Evolutionary conservation across 2,113 vertebrate species (phyloP).

Genomic region (Pogonocichla stellata): DNA sequence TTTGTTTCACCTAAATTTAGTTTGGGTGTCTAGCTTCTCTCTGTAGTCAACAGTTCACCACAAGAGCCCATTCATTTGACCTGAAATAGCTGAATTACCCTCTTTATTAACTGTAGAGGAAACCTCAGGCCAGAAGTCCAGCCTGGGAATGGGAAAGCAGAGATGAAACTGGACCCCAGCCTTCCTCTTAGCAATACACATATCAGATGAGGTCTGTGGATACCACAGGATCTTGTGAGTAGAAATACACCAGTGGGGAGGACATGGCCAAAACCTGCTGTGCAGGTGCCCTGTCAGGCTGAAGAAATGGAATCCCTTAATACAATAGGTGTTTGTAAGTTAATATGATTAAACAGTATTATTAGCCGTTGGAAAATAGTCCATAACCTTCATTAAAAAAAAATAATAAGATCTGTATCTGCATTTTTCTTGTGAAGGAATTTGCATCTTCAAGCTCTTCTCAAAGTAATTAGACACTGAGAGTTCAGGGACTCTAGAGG

Average conservation of each 20-base stretch:
- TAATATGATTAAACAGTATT: neutral
- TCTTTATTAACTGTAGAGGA: neutral
- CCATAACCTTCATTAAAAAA: neutral
- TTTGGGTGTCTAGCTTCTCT: neutral
- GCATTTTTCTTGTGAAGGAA: neutral
- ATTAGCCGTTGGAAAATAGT: neutral
- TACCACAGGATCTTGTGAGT: neutral
- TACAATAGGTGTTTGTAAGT: neutral
- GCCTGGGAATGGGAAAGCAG: neutral
- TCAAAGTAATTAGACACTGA: neutral
- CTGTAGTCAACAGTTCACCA: neutral
- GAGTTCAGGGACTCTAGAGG: neutral
- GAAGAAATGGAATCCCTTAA: neutral
- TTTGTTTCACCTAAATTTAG: conserved; percentile 45
- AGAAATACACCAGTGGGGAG: neutral
- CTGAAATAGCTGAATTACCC: conserved; percentile 23
- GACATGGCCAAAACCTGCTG: neutral
- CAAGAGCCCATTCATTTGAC: neutral
- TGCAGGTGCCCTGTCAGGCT: neutral
- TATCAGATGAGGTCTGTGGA: neutral
- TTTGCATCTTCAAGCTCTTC: neutral
- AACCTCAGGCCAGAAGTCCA: neutral
- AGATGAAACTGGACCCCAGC: neutral
- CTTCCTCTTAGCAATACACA: neutral
- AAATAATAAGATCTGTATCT: neutral